Conservation (phyloP, 2,888 invertebrate genomes). For the Erynnis tages region DNA sequence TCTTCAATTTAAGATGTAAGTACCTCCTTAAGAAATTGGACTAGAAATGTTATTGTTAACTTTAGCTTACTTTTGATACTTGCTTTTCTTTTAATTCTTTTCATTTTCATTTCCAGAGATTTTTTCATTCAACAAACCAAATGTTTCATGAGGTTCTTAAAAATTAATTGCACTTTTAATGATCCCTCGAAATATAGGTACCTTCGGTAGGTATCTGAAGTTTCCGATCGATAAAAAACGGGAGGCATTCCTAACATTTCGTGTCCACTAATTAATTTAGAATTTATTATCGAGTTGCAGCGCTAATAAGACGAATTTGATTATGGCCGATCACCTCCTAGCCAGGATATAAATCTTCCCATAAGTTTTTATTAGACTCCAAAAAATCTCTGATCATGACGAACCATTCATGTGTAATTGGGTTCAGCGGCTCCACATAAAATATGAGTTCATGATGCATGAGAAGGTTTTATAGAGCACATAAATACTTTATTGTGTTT, state of each 20-base stretch:
- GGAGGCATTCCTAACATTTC: conserved; percentile 32
- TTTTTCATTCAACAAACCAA: too few relatives aligned
- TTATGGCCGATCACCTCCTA: conserved; percentile 55
- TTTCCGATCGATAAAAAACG: conserved; percentile 18
- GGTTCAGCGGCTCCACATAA: conserved; percentile 72
- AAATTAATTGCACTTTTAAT: conserved; percentile 9
- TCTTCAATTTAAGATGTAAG: conserved; percentile 2
- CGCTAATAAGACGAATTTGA: conserved; percentile 59
- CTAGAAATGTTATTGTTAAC: background rate
- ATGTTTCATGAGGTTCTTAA: background rate
- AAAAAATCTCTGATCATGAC: conserved; percentile 75
- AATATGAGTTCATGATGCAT: conserved; percentile 68
- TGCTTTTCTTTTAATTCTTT: too few relatives aligned
- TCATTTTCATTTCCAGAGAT: too few relatives aligned
- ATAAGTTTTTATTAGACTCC: conserved; percentile 66
- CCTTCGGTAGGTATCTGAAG: too few relatives aligned
- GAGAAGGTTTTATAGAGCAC: conserved; percentile 72
- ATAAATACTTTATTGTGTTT: conserved; percentile 77
- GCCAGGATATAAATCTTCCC: conserved; percentile 64
- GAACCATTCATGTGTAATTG: conserved; percentile 78
- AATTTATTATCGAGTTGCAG: conserved; percentile 59
- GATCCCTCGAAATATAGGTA: conserved; percentile 18
- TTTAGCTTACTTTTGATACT: background rate
- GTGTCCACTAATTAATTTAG: conserved; percentile 44
- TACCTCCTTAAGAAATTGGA: conserved; percentile 6